Evolutionary conservation across 2,888 invertebrate species (phyloP).

Genomic region (Eumerus sabulonum): DNA sequence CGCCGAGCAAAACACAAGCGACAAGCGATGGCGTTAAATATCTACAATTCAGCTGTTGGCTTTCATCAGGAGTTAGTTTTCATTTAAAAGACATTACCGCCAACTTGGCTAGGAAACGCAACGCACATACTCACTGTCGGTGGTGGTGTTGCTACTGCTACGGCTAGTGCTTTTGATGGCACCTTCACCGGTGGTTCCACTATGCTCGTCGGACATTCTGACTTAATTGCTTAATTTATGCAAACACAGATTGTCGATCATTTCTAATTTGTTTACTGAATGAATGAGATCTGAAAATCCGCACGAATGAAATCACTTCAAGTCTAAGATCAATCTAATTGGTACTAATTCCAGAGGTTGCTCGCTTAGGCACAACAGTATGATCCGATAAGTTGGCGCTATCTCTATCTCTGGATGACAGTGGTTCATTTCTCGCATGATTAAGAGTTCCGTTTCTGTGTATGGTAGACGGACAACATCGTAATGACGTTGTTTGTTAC

Average conservation of each 20-base stretch:
- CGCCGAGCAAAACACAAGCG: too few relatives aligned
- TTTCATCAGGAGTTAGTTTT: constrained; percentile 57
- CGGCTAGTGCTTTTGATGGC: not conserved
- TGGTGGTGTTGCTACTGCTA: not conserved
- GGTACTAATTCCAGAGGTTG: constrained; percentile 46
- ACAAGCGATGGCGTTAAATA: constrained; percentile 27
- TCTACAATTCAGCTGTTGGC: constrained; percentile 51
- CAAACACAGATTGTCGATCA: constrained; percentile 63
- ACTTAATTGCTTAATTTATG: constrained; percentile 68
- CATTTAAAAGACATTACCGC: constrained; percentile 55
- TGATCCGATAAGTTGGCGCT: constrained; percentile 47
- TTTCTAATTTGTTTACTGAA: constrained; percentile 60
- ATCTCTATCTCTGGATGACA: constrained; percentile 42
- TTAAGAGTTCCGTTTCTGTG: constrained; percentile 39
- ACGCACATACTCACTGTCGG: constrained; percentile 60
- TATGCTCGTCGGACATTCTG: constrained; percentile 46
- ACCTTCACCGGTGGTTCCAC: not conserved
- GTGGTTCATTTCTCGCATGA: constrained; percentile 26
- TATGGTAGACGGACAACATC: constrained; percentile 33
- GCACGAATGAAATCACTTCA: too few relatives aligned
- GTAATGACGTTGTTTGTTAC: constrained; percentile 29
- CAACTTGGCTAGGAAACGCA: constrained; percentile 51
- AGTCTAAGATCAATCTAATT: constrained; percentile 53
- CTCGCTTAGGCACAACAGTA: constrained; percentile 5
- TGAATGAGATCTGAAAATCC: constrained; percentile 1